Percentiles rank a stretch among this genome's conserved stretches.
These are phyloP conservation scores for Pantherophis alleghaniensis DNA, from an alignment of 2,797 vertebrate species.

Conservation along the genomic window DNA sequence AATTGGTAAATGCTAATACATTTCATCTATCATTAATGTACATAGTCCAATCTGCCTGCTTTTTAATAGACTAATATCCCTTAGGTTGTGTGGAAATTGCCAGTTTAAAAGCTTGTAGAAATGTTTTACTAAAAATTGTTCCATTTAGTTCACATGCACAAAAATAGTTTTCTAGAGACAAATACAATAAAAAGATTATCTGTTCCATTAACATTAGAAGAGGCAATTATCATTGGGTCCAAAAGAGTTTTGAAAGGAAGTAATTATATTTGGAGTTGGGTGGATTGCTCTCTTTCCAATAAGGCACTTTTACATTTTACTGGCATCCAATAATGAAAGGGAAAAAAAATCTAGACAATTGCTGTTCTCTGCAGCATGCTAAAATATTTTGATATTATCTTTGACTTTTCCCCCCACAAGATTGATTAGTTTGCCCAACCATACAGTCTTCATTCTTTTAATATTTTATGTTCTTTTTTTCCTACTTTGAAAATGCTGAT, in stretches of 20 bases:
- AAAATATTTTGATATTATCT: constrained; percentile 38
- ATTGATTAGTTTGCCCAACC: constrained; percentile 11
- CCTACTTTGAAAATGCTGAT: not conserved
- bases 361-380: constrained; percentile 12
- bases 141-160: constrained; percentile 27
- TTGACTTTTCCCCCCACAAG: not conserved
- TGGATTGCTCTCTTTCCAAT: constrained; percentile 36
- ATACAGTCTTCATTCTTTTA: not conserved
- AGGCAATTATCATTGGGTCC: constrained; percentile 37
- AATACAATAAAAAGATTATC: constrained; percentile 16
- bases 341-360: not conserved
- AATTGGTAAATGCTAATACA: not conserved
- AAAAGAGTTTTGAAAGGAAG: constrained; percentile 38
- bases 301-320: constrained; percentile 15
- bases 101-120: constrained; percentile 40
- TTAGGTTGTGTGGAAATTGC: constrained; percentile 33
- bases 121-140: constrained; percentile 29
- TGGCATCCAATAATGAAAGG: constrained; percentile 25
- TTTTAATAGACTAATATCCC: constrained; percentile 20
- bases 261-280: constrained; percentile 49
- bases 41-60: constrained; percentile 11
- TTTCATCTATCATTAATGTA: constrained; percentile 21
- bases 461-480: constrained; percentile 10
- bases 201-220: constrained; percentile 22
- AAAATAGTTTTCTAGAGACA: constrained; percentile 28